Conservation (phyloP, 2,888 invertebrate species). For the Rotaria socialis region DNA sequence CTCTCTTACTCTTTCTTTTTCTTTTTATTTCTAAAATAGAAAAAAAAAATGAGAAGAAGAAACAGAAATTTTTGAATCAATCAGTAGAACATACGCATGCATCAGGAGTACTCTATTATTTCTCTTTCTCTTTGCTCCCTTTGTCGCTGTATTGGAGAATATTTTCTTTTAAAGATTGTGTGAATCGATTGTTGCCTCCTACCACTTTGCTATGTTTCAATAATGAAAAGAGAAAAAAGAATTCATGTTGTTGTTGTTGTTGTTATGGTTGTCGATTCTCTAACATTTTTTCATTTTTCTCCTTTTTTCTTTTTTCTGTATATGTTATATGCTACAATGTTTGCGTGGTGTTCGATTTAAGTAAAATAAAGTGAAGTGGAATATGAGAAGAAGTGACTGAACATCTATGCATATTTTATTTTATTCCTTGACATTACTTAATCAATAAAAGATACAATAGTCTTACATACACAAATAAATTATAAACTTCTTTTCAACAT, state of each 20-base stretch:
- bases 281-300: neutral
- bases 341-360: neutral
- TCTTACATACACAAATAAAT: too few relatives aligned
- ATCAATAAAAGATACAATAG: too few relatives aligned
- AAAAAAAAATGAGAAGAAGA: neutral
- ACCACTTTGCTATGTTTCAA: neutral
- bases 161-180: neutral
- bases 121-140: neutral
- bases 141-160: neutral
- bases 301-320: neutral
- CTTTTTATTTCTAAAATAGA: neutral
- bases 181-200: neutral
- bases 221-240: slow-evolving; percentile 1
- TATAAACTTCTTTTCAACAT: too few relatives aligned
- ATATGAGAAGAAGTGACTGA: neutral
- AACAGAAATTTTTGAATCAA: neutral
- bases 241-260: neutral
- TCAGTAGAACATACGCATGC: neutral
- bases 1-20: neutral
- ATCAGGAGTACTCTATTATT: neutral
- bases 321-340: neutral
- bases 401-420: neutral
- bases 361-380: neutral
- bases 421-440: neutral
- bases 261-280: slow-evolving; percentile 10